These are phyloP conservation scores for Lutjanus argentimaculatus DNA, from an alignment of 2,797 vertebrate species.

Conservation along the genomic window DNA sequence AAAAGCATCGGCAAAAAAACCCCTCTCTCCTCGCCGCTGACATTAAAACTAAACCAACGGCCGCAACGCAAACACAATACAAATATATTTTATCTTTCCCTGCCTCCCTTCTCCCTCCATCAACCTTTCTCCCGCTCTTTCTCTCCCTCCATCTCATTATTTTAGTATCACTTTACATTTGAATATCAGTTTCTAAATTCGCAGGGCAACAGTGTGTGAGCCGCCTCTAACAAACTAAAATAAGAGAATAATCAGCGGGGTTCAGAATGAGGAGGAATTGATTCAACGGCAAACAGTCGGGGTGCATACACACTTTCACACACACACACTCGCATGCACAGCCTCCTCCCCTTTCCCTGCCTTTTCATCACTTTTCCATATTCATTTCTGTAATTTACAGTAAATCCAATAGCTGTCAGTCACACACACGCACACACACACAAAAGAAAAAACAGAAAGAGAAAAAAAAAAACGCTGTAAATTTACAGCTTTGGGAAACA, in stretches of 20 bases:
- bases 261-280: constrained; percentile 76
- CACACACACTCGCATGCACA: constrained; percentile 30
- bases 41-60: constrained; percentile 87
- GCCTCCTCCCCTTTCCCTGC: constrained; percentile 44
- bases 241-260: constrained; percentile 81
- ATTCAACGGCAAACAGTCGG: constrained; percentile 76
- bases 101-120: constrained; percentile 52
- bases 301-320: constrained; percentile 44
- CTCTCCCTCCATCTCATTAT: constrained; percentile 65
- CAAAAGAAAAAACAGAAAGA: constrained; percentile 34
- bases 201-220: constrained; percentile 67
- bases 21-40: constrained; percentile 76
- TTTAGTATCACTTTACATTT: constrained; percentile 84
- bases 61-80: constrained; percentile 81
- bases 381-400: constrained; percentile 89
- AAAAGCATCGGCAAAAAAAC: constrained; percentile 72
- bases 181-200: constrained; percentile 75
- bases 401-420: constrained; percentile 90
- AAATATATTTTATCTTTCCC: constrained; percentile 76
- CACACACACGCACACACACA: constrained; percentile 56
- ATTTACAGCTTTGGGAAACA: constrained; percentile 87
- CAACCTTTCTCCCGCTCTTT: constrained; percentile 58
- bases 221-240: constrained; percentile 72
- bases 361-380: constrained; percentile 86
- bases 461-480: constrained; percentile 69